These are phyloP conservation scores for Vulpes ferrilata DNA, from an alignment of 2,113 vertebrate genomes.

Conservation along the genomic window DNA sequence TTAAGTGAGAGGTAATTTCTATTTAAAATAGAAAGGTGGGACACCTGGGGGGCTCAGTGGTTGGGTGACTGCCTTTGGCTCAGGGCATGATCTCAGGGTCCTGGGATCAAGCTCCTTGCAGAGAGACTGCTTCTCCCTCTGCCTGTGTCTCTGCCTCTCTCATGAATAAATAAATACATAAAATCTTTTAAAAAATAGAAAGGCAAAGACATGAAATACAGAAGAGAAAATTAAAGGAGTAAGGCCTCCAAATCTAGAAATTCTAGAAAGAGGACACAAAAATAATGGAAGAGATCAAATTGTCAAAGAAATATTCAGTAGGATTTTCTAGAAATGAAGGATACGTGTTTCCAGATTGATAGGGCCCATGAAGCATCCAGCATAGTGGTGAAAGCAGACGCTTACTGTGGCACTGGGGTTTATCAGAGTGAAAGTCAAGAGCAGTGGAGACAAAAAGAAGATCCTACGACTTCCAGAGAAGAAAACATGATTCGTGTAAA, in stretches of 20 bases:
- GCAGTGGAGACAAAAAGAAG: background rate
- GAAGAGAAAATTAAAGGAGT: background rate
- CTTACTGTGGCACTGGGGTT: background rate
- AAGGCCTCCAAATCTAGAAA: background rate
- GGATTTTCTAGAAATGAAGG: background rate
- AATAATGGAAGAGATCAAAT: background rate
- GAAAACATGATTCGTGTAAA: background rate
- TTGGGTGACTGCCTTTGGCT: too few relatives aligned
- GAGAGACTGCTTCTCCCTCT: too few relatives aligned
- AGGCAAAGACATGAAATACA: background rate
- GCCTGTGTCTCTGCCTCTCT: too few relatives aligned
- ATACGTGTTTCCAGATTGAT: background rate
- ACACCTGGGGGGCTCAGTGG: too few relatives aligned
- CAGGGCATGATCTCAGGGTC: too few relatives aligned
- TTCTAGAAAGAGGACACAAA: background rate
- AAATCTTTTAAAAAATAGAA: background rate
- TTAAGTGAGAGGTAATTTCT: background rate
- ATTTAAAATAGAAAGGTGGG: background rate
- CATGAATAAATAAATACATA: too few relatives aligned
- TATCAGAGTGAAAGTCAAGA: background rate
- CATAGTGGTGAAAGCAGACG: background rate
- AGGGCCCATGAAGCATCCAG: too few relatives aligned
- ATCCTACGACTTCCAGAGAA: background rate
- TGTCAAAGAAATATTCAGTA: background rate
- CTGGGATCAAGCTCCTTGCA: too few relatives aligned